Base-by-base conservation (phyloP, 2,888 invertebrate species). In the Chironomus riparius region DNA sequence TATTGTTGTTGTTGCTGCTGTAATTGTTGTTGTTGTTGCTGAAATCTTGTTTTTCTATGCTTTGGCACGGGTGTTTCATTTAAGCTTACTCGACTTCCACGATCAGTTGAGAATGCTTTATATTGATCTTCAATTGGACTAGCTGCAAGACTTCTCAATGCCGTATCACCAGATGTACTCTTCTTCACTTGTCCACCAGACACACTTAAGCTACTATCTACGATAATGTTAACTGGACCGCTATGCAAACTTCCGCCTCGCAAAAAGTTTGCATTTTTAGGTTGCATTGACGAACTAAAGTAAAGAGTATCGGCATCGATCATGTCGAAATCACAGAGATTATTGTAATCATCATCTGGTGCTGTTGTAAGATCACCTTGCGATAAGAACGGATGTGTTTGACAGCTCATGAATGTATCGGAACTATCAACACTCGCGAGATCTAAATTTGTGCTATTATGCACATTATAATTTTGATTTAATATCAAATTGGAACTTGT, bases 331-430 rank as follows among this genome's bases (percentile, higher is more conserved):
- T 82, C 82, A 77, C 82, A 83, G 22, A 82, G 81, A 78, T 83
- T 83, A 21, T 22, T 47, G 5, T 15, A 18, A 78, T 84, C 84
- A 47, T 79, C 81, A 84, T 86, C 86, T 77, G 84, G 84, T n/a
- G 47, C 56, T 82, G 85, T 86, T 80, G 89, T 89, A 82, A 91
- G 87, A 86, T 91, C 91, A 83, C 89, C 91, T 87, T 93, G 92
- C 81, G 94, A 94, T 85, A 92, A 90, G 86, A 93, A 95, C 82
- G 95, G 95, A 87, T 96, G 95, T 82, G 97, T 96, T 87, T 95
- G 93, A 87, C 97, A 97, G 86, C 95, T 96, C 85, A 95, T 95
- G 86, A 95, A 97, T 79, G 97, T 97, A 86, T 97, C 97, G 82
- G 95, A 92, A 86, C 95, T 91, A 86, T 88, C 88, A 79, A 88